These are phyloP conservation scores for Drosophila nannoptera DNA, from an alignment of 1,140 invertebrate species.

Conservation along the genomic window DNA sequence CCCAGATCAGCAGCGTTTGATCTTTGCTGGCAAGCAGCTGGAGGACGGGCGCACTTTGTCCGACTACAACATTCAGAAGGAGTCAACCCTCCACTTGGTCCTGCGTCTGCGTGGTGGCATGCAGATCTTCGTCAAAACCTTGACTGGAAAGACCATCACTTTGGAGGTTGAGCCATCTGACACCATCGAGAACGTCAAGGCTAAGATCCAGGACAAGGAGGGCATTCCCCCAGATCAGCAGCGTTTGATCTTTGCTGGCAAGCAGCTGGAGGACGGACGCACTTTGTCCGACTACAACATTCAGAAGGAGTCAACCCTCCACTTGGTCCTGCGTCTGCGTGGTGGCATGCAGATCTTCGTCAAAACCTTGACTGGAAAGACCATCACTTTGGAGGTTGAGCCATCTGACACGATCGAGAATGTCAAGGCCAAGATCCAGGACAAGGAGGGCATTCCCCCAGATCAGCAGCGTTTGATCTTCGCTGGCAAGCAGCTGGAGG, in stretches of 20 bases:
- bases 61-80: conserved; percentile 86
- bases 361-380: conserved; percentile 90
- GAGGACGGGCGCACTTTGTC: conserved; percentile 37
- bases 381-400: conserved; percentile 90
- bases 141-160: conserved; percentile 91
- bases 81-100: conserved; percentile 88
- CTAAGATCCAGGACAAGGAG: conserved; percentile 87
- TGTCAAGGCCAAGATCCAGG: conserved; percentile 89
- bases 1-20: too few species aligned
- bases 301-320: conserved; percentile 90
- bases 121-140: conserved; percentile 90
- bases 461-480: conserved; percentile 87
- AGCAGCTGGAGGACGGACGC: conserved; percentile 89
- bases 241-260: conserved; percentile 86
- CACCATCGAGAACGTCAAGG: conserved; percentile 90
- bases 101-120: conserved; percentile 86
- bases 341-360: conserved; percentile 90
- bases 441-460: conserved; percentile 86
- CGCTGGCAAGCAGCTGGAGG: conserved; percentile 83
- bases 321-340: conserved; percentile 85
- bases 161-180: conserved; percentile 89
- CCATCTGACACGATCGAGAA: conserved; percentile 90
- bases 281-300: conserved; percentile 87
- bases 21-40: background rate
- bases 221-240: conserved; percentile 87